Evolutionary conservation across 1,140 invertebrate genomes (phyloP), one percentile per base, ranked within the genome.

Genomic region (Aculops lycopersici): DNA sequence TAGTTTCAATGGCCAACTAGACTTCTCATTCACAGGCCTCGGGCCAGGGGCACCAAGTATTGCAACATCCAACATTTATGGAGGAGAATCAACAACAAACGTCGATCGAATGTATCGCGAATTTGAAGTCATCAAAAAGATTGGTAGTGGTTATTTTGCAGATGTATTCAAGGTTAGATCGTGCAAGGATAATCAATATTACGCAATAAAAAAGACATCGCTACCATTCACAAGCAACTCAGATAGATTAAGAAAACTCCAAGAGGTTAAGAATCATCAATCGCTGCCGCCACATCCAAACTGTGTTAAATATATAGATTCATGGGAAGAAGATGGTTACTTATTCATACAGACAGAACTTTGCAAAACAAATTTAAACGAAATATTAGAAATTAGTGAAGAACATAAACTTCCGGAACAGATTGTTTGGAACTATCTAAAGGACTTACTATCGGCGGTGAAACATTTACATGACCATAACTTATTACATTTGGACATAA

Each of bases 311-410:
- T 68, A 72, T 45, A 62, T 64, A 42, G 59, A 62, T 41, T 72
- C 73, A 1, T 77, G 73, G 73, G 71, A 76, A 55, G 70, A 76
- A 51, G 59, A 64, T 17, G 61, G 65, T 49, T 58, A 64, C 35
- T 55, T 75, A 2, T 74, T 69, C 48, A 70, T 77, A 45, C 67
- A 74, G 52, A 65, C 70, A 47, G 73, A 77, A 54, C 55, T 73
- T 2, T 74, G 72, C 50, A 50, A 58, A 59, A 67, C 50, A 21
- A 60, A 54, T 55, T 59, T 50, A 42, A 37, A 15, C 21, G 24
- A 39, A 4, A 38, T 36, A 37, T 13, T 43, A 31, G 53, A 61
- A 35, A 37, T 50, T n/a, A 46, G 59, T 42, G 60, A 63, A 49
- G 53, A 61, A 24, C 8, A 31, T n/a, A 31, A 31, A n/a, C 55